Conservation (phyloP, 2,113 vertebrate genomes). For the Daboia siamensis region DNA sequence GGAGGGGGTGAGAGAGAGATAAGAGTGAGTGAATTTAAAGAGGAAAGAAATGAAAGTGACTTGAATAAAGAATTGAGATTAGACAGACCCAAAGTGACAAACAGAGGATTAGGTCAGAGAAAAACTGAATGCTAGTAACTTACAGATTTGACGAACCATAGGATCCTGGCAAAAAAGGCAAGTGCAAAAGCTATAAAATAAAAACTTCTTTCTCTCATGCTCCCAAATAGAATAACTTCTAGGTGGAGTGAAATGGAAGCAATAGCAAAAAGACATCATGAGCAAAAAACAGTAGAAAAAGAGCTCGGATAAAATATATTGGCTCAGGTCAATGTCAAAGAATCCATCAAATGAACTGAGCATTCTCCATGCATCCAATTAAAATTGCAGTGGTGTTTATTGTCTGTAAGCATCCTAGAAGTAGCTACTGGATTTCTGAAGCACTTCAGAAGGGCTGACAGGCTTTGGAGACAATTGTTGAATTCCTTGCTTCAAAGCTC, state of each 20-base stretch:
- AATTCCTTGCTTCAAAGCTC: background rate
- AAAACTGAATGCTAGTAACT: background rate
- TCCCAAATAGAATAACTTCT: background rate
- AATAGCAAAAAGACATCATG: background rate
- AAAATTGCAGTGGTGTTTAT: background rate
- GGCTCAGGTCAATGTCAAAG: background rate
- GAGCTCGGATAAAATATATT: background rate
- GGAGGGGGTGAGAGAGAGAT: background rate
- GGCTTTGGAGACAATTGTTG: background rate
- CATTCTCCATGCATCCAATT: background rate
- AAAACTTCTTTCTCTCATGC: background rate
- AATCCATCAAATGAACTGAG: background rate
- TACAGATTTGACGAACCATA: background rate
- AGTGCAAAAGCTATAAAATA: background rate
- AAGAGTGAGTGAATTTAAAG: background rate
- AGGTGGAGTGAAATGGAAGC: background rate
- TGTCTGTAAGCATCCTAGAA: background rate
- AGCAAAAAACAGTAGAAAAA: background rate
- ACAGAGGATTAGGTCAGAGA: background rate
- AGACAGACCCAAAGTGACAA: background rate
- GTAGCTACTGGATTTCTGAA: background rate
- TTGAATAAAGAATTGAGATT: background rate
- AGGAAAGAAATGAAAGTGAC: background rate
- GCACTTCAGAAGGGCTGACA: background rate
- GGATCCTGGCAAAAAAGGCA: background rate